These are phyloP conservation scores for Fregata magnificens DNA, from an alignment of 2,113 vertebrate species.

Conservation along the genomic window DNA sequence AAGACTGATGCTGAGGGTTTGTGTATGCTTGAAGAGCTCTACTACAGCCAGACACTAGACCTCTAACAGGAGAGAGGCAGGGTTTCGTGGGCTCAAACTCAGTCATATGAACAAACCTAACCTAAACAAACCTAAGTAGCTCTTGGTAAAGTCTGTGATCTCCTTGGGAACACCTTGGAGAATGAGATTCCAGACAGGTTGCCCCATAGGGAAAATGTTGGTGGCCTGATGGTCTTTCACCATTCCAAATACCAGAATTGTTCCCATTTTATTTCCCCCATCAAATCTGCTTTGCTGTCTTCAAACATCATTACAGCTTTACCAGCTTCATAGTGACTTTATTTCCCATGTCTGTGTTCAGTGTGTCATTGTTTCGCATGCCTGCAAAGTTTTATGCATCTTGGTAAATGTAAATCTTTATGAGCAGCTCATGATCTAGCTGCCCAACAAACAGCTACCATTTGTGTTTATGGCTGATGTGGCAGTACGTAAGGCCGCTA, in stretches of 20 bases:
- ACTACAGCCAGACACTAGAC: neutral
- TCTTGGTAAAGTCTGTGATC: neutral
- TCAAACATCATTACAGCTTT: neutral
- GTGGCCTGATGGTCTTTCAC: neutral
- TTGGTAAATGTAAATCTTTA: neutral
- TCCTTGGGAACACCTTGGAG: neutral
- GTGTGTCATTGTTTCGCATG: neutral
- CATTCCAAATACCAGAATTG: neutral
- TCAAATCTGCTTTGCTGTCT: neutral
- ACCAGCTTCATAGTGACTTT: neutral
- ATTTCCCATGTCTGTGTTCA: neutral
- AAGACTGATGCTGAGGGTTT: neutral
- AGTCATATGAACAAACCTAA: neutral
- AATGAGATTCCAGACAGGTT: neutral
- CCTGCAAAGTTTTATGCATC: neutral
- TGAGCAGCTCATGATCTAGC: neutral
- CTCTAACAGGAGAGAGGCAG: neutral
- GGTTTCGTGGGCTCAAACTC: neutral
- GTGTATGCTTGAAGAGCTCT: neutral
- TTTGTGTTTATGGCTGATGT: neutral
- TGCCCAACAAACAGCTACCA: neutral
- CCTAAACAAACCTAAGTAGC: no score
- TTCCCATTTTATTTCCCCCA: neutral
- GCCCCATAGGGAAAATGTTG: neutral
- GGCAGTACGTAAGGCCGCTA: neutral